phyloP scores from a whole-genome alignment of 2,888 invertebrate genomes.

The Cantharis nigra region DNA sequence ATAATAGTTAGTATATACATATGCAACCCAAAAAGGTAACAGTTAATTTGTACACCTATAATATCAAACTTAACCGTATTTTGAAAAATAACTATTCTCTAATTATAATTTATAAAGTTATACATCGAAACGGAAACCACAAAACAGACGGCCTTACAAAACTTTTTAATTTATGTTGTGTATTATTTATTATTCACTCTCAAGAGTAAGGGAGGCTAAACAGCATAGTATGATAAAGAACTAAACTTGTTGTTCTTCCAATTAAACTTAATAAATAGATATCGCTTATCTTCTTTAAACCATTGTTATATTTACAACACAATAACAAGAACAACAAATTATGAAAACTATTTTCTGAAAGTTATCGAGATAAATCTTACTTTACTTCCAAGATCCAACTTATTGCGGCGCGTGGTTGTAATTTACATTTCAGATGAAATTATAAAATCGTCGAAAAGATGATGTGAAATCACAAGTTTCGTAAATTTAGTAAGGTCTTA shows the following conservation, averaged over 20 bases:
- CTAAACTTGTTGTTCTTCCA: not conserved
- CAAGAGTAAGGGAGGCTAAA: not conserved
- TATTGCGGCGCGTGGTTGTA: slow-evolving; percentile 35
- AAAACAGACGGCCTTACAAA: not conserved
- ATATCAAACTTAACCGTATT: not conserved
- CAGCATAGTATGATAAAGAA: not conserved
- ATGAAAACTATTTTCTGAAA: slow-evolving; percentile 24
- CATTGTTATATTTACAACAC: slow-evolving; percentile 37
- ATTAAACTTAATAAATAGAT: not conserved
- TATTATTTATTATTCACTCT: not conserved
- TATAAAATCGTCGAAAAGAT: slow-evolving; percentile 30
- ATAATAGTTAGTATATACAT: no score
- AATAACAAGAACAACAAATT: slow-evolving; percentile 12
- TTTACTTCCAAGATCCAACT: slow-evolving; percentile 33
- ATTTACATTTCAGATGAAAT: slow-evolving; percentile 36
- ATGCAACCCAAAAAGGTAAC: no score
- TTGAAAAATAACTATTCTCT: not conserved
- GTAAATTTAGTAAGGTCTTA: not conserved
- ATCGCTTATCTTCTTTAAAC: not conserved
- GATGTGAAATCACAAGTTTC: not conserved
- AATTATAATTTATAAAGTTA: not conserved
- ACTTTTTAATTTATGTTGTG: not conserved
- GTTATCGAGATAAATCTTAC: slow-evolving; percentile 38
- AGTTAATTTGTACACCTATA: no score
- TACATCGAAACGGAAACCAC: not conserved